Conservation (phyloP, 2,888 invertebrate species). For the Ectemnius cavifrons region DNA sequence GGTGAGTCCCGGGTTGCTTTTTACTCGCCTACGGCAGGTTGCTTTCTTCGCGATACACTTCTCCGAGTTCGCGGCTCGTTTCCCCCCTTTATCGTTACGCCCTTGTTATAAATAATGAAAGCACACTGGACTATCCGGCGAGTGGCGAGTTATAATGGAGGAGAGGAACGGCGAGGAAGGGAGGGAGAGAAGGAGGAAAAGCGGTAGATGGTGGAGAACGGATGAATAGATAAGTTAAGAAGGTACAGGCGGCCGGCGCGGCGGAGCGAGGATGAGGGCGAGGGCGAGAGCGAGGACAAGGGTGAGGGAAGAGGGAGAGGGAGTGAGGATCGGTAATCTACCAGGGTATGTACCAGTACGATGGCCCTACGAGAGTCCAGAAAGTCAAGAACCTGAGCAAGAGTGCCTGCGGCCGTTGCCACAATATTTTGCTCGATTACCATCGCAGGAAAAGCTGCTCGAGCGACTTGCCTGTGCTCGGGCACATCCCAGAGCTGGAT, state of each 20-base stretch:
- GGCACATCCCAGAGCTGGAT: slow-evolving; percentile 21
- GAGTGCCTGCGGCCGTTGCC: slow-evolving; percentile 70
- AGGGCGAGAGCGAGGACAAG: slow-evolving; percentile 29
- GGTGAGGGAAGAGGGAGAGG: slow-evolving; percentile 45
- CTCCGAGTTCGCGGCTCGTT: not conserved
- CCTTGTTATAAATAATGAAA: slow-evolving; percentile 38
- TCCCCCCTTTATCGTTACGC: slow-evolving; percentile 8
- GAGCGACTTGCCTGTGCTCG: slow-evolving; percentile 42
- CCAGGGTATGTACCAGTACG: slow-evolving; percentile 59
- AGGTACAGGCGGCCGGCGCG: slow-evolving; percentile 9
- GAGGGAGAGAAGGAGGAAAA: slow-evolving; percentile 23
- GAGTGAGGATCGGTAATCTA: slow-evolving; percentile 64
- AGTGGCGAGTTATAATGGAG: not conserved
- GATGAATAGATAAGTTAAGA: not conserved
- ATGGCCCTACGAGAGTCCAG: slow-evolving; percentile 53
- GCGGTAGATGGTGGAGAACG: not conserved
- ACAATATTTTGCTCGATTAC: slow-evolving; percentile 77
- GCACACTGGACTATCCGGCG: slow-evolving; percentile 46
- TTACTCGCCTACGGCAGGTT: slow-evolving; percentile 1
- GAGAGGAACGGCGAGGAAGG: slow-evolving; percentile 27
- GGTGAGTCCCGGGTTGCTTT: not conserved
- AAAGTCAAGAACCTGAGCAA: slow-evolving; percentile 71
- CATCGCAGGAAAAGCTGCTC: slow-evolving; percentile 70
- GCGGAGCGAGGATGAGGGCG: slow-evolving; percentile 13
- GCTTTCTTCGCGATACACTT: slow-evolving; percentile 15